phyloP scores from a whole-genome alignment of 2,888 invertebrate species.

The Cephonodes hylas region DNA sequence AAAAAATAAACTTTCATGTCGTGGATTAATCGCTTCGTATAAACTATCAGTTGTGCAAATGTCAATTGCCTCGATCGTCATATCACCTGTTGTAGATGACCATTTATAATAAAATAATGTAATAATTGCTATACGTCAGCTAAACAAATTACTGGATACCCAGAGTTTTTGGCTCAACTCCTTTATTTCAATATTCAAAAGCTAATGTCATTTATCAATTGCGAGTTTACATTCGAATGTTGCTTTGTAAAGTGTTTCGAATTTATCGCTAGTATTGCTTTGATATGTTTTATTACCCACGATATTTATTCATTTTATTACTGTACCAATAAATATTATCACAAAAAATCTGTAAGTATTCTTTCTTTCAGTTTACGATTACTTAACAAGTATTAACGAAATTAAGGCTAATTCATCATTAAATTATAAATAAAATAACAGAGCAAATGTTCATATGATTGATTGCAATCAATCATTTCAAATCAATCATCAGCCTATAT shows the following conservation, averaged over 20 bases:
- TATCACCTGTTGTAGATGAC: background rate
- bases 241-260: background rate
- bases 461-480: too few species aligned
- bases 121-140: background rate
- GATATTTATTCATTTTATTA: background rate
- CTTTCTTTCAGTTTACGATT: too few species aligned
- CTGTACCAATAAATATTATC: background rate
- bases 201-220: background rate
- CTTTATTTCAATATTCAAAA: background rate
- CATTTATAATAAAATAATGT: conserved; percentile 8
- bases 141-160: background rate
- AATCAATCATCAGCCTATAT: too few species aligned
- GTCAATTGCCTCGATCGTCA: conserved; percentile 6
- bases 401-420: too few species aligned
- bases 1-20: background rate
- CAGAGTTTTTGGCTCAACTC: background rate
- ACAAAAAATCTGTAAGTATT: background rate
- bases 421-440: too few species aligned
- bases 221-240: background rate
- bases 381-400: too few species aligned
- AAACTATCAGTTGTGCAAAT: conserved; percentile 2
- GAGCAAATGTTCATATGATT: too few species aligned
- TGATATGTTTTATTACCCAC: background rate
- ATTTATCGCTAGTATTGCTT: background rate
- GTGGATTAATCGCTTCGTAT: background rate